Conservation (phyloP, 2,113 vertebrate genomes). For the Cavia aperea region DNA sequence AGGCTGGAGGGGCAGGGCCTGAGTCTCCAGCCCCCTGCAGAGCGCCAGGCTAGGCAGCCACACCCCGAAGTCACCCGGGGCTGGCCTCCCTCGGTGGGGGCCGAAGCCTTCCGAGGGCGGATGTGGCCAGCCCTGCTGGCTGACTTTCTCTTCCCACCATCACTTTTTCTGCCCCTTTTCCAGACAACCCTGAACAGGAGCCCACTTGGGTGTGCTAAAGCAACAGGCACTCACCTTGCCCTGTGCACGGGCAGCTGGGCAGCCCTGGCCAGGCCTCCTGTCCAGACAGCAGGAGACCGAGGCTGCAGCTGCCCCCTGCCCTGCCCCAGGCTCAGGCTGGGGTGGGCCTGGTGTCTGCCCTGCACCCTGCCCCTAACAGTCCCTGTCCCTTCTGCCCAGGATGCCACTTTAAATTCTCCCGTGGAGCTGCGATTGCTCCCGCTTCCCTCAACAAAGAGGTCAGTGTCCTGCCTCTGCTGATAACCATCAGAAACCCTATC, state of each 20-base stretch:
- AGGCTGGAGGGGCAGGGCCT: not conserved
- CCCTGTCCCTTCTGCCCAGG: not conserved
- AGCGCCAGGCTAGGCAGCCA: not conserved
- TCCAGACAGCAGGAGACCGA: not conserved
- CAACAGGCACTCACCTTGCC: not conserved
- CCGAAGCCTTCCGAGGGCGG: not conserved
- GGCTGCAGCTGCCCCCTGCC: not conserved
- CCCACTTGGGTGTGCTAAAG: not conserved
- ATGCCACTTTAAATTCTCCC: slow-evolving; percentile 32
- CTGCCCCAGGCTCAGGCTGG: fast-evolving
- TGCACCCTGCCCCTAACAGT: not conserved
- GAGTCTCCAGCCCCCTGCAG: no score
- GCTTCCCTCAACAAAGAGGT: slow-evolving; percentile 79
- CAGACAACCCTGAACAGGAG: not conserved
- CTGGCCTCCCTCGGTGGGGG: not conserved
- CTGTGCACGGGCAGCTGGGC: not conserved
- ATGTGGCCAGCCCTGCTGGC: not conserved
- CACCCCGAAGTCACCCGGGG: not conserved
- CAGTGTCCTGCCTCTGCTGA: slow-evolving; percentile 67
- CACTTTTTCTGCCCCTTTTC: not conserved
- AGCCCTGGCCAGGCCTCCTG: not conserved
- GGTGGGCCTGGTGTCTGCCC: not conserved
- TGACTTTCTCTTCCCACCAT: not conserved
- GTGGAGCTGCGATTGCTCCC: slow-evolving; percentile 56
- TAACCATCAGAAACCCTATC: slow-evolving; percentile 80